phyloP scores from a whole-genome alignment of 1,140 invertebrate genomes.

The Drosophila pruinosa region DNA sequence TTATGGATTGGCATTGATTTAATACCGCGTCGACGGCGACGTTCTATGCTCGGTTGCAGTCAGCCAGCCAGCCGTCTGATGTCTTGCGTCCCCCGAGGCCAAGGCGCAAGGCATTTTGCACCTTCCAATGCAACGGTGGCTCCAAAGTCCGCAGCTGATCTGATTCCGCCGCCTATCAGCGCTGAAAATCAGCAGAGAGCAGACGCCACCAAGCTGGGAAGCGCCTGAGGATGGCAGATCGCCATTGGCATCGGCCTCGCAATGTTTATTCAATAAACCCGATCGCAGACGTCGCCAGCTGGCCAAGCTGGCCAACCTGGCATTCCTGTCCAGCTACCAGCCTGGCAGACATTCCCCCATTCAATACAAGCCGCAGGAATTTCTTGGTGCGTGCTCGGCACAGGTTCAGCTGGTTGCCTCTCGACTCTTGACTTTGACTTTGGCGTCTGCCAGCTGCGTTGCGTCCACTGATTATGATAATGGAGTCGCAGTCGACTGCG shows the following conservation, averaged over 20 bases:
- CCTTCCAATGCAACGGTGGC: conserved; percentile 51
- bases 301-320: conserved; percentile 21
- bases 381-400: conserved; percentile 82
- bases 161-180: conserved; percentile 74
- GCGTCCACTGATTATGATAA: conserved; percentile 74
- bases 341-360: conserved; percentile 61
- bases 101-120: conserved; percentile 81
- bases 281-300: conserved; percentile 59
- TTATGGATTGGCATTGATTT: conserved; percentile 82
- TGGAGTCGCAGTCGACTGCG: too few relatives aligned
- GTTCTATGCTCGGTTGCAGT: too few relatives aligned
- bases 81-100: conserved; percentile 64
- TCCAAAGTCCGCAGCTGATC: conserved; percentile 71
- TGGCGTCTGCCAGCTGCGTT: conserved; percentile 70
- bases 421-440: conserved; percentile 5
- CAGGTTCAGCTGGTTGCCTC: conserved; percentile 48
- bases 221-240: neutral
- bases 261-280: conserved; percentile 82
- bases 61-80: conserved; percentile 14
- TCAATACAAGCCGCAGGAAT: conserved; percentile 80
- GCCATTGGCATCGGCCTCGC: conserved; percentile 7
- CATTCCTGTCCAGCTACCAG: conserved; percentile 31
- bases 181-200: conserved; percentile 55
- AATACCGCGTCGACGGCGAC: conserved; percentile 59
- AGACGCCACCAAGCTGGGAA: conserved; percentile 58